phyloP scores from a whole-genome alignment of 2,888 invertebrate species.

The Trichopoda pennipes region DNA sequence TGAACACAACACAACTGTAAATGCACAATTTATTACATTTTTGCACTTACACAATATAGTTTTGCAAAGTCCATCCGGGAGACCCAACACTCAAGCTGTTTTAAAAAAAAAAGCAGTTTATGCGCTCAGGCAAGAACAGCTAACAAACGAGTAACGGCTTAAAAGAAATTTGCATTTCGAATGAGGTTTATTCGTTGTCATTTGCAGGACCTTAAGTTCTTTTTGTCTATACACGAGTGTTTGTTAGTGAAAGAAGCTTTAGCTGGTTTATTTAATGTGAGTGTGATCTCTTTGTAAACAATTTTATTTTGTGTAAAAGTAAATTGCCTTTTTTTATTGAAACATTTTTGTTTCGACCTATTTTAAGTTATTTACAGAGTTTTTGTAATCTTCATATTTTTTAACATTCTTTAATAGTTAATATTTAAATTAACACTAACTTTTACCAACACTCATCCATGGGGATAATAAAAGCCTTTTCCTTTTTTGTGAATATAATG shows the following conservation, averaged over 20 bases:
- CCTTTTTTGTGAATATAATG: no score
- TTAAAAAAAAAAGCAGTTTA: neutral
- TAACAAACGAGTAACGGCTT: slow-evolving; percentile 7
- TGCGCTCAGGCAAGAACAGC: slow-evolving; percentile 5
- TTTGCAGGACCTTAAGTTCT: neutral
- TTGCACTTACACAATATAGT: neutral
- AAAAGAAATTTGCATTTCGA: slow-evolving; percentile 4
- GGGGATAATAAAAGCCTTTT: neutral
- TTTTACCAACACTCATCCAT: neutral
- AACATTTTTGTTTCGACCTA: neutral
- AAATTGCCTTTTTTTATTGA: slow-evolving; percentile 1
- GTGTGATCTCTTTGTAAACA: slow-evolving; percentile 7
- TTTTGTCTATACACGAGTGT: neutral
- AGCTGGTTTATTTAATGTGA: neutral
- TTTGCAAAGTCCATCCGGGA: neutral
- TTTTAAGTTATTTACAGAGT: neutral
- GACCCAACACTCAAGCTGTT: neutral
- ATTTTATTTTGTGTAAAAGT: slow-evolving; percentile 3
- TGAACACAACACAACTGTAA: slow-evolving; percentile 18
- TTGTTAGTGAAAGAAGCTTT: neutral
- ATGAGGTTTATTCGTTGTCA: neutral
- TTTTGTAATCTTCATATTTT: neutral
- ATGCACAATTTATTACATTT: slow-evolving; percentile 14
- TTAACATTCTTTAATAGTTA: neutral
- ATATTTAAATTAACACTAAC: neutral